Conservation (phyloP, 1,140 invertebrate genomes). For the Atopsyche davidsoni region DNA sequence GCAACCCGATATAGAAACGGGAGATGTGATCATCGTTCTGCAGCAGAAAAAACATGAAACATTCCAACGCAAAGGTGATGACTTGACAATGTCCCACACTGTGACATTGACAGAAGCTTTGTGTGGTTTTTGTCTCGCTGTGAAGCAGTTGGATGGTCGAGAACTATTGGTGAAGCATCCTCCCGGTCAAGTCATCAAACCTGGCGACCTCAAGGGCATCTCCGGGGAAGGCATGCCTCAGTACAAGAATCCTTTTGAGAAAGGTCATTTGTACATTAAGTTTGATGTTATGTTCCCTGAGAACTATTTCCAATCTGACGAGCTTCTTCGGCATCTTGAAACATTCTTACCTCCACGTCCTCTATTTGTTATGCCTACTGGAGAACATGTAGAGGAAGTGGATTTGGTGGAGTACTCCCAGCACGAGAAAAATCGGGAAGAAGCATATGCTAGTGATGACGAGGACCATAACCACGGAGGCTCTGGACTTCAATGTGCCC, state of each 20-base stretch:
- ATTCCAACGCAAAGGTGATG: conserved; percentile 69
- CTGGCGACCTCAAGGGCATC: conserved; percentile 75
- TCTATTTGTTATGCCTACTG: conserved; percentile 58
- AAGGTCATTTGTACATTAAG: conserved; percentile 81
- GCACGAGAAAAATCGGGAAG: conserved; percentile 47
- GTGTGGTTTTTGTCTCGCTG: conserved; percentile 79
- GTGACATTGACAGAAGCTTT: conserved; percentile 81
- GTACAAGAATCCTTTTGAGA: conserved; percentile 74
- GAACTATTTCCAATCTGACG: conserved; percentile 68
- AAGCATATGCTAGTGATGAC: conserved; percentile 64
- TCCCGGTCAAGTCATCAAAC: conserved; percentile 69
- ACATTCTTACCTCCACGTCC: conserved; percentile 62
- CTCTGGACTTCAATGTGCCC: conserved; percentile 62
- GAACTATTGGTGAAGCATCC: conserved; percentile 66
- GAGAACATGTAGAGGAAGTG: conserved; percentile 77
- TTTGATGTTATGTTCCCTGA: conserved; percentile 82
- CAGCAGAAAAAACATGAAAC: conserved; percentile 73
- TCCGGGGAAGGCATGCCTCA: conserved; percentile 86
- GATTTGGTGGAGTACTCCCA: conserved; percentile 71
- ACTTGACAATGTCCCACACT: conserved; percentile 69
- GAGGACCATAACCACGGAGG: conserved; percentile 53
- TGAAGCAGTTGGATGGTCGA: conserved; percentile 80
- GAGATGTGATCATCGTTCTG: conserved; percentile 85
- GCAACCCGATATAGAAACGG: conserved; percentile 72
- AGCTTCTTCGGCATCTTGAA: conserved; percentile 65